Evolutionary conservation across 2,888 invertebrate genomes (phyloP).

Genomic region (Aleiodes leptofemur): DNA sequence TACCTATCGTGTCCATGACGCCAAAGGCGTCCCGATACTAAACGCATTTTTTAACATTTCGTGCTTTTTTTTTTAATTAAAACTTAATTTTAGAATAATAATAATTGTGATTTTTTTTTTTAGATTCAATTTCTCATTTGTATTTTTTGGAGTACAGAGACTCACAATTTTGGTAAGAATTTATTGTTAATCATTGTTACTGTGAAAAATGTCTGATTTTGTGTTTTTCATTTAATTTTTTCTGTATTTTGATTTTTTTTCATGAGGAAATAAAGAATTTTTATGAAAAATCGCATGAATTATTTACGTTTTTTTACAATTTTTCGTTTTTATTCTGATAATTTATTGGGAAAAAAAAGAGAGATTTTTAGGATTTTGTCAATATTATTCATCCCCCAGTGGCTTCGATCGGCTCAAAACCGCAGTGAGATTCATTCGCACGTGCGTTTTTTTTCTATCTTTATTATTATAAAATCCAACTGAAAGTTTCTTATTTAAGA

Average conservation of each 20-base stretch:
- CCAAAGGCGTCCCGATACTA: constrained; percentile 6
- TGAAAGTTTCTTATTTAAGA: constrained; percentile 12
- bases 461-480: constrained; percentile 15
- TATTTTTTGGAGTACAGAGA: no score
- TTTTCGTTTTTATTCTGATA: not conserved
- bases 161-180: no score
- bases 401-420: not conserved
- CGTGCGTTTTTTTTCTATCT: not conserved
- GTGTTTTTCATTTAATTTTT: no score
- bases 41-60: not conserved
- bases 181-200: no score
- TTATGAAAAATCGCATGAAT: constrained; percentile 11
- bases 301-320: not conserved
- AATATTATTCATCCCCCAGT: constrained; percentile 18
- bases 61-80: not conserved
- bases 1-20: constrained; percentile 5
- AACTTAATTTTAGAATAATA: not conserved
- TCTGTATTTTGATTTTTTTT: not conserved
- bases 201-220: no score
- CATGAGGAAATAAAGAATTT: not conserved
- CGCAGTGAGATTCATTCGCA: constrained; percentile 31
- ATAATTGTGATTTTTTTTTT: not conserved
- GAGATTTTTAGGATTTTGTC: not conserved
- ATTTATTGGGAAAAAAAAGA: constrained; percentile 5
- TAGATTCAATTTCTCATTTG: not conserved